These are phyloP conservation scores for Halictus quadricinctus DNA, from an alignment of 2,888 invertebrate genomes.

Conservation along the genomic window DNA sequence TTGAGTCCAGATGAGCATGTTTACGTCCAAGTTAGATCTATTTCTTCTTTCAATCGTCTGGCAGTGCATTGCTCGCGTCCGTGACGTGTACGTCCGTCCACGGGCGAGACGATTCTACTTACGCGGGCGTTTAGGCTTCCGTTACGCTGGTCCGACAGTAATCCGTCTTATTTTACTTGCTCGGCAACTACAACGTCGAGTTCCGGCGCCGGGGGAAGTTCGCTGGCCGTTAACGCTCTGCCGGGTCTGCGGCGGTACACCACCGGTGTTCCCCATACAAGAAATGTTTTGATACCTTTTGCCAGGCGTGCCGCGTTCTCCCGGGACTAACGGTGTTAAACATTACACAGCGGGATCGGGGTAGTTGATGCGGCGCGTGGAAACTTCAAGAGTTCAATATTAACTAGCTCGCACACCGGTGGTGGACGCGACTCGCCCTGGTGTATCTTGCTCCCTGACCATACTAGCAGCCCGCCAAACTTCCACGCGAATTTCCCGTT, in stretches of 20 bases:
- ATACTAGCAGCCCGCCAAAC: not conserved
- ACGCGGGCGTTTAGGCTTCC: not conserved
- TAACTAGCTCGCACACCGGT: slow-evolving; percentile 29
- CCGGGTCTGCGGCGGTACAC: not conserved
- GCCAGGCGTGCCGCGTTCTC: not conserved
- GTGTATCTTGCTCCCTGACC: slow-evolving; percentile 20
- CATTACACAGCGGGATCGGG: not conserved
- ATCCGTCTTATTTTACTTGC: slow-evolving; percentile 18
- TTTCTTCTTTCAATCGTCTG: not conserved
- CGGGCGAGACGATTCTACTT: not conserved
- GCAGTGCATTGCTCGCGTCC: not conserved
- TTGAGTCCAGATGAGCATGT: too few species aligned
- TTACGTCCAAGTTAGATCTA: not conserved
- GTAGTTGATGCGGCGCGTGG: slow-evolving; percentile 8
- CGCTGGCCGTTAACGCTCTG: not conserved
- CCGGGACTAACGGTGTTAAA: slow-evolving; percentile 5
- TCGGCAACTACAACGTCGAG: not conserved
- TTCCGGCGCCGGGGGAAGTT: not conserved
- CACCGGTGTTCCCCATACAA: not conserved
- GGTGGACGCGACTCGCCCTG: slow-evolving; percentile 12
- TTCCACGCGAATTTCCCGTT: slow-evolving; percentile 10
- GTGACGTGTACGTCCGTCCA: not conserved
- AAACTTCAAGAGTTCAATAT: slow-evolving; percentile 21
- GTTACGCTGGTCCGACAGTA: not conserved
- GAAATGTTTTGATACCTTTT: slow-evolving; percentile 20